Percentiles rank a stretch among this genome's conserved stretches.
phyloP scores from a whole-genome alignment of 1,140 invertebrate species.

The Lordiphosa collinella region DNA sequence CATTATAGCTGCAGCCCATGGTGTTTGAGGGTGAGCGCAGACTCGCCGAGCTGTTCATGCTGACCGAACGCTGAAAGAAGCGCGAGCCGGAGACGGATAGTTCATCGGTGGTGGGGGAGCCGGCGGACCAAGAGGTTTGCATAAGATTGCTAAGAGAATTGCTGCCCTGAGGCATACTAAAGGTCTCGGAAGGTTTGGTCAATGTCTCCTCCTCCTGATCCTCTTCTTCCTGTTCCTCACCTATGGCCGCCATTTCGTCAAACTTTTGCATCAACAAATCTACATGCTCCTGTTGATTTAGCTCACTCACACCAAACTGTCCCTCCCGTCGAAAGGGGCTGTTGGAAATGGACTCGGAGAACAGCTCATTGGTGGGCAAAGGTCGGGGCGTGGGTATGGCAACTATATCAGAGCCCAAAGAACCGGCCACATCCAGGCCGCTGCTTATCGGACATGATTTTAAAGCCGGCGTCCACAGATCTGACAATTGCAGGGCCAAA shows the following conservation, averaged over 20 bases:
- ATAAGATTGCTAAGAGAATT: conserved; percentile 71
- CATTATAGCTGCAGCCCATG: conserved; percentile 71
- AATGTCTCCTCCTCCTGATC: neutral
- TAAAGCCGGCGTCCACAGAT: conserved; percentile 89
- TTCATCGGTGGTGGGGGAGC: conserved; percentile 36
- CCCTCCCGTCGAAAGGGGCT: conserved; percentile 62
- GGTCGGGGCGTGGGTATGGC: conserved; percentile 79
- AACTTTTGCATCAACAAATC: conserved; percentile 70
- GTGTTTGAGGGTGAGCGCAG: conserved; percentile 44
- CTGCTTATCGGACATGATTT: conserved; percentile 83
- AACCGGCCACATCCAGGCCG: conserved; percentile 87
- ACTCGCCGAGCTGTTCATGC: conserved; percentile 48
- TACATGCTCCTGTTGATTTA: conserved; percentile 60
- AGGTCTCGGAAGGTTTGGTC: neutral
- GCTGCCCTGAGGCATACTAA: conserved; percentile 46
- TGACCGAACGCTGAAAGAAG: conserved; percentile 60
- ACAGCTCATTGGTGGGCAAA: conserved; percentile 67
- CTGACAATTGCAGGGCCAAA: conserved; percentile 90
- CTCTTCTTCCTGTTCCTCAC: conserved; percentile 36
- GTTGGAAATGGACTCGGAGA: conserved; percentile 75
- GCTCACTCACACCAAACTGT: conserved; percentile 48
- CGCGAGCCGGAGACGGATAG: conserved; percentile 4
- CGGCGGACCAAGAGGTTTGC: conserved; percentile 73
- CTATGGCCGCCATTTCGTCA: conserved; percentile 69
- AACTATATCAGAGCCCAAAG: conserved; percentile 81